Base-by-base conservation (phyloP, 23 tunicate species). In the Halocynthia roretzi region DNA sequence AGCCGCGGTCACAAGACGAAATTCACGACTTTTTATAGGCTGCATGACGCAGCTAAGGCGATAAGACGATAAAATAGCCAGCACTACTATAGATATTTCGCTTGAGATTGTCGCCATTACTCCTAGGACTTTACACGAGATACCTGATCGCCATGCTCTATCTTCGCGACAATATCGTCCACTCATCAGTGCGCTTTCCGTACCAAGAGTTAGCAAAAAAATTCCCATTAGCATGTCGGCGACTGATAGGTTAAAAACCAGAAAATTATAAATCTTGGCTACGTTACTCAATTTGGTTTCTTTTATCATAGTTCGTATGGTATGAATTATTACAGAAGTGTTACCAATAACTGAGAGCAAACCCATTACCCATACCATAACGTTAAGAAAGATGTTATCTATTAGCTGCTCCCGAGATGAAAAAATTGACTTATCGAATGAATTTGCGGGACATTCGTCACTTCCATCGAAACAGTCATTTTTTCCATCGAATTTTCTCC, bases 351-450 rank as follows among this genome's bases (percentile, higher is more conserved):
- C 56, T 9, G 95, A 86, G 14, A 88, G 14, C 20, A 83, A 9
- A 17, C 84, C 95, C 95, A 88, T 88, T 8, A 88, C 61, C 95
- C 95, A 88, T 0, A 88, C 86, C 95, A 88, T 88, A 5, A 60
- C 80, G 53, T 83, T 75, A 10, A 88, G 70, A 70, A 83, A 83
- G 8, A 49, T 50, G 55, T 77, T 73, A 50, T 83, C 81, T 6
- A 88, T 83, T 76, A 88, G 63, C 40, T 76, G 54, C 20, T 74
- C 80, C 0, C 50, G 51, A 11, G 95, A 88, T 9, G 95, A 88
- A 69, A 88, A 83, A 12, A 78, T 20, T 5, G 95, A 72, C 14
- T 66, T 80, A 6, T 51, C 77, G 44, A 77, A 74, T 12, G 66
- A 77, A 12, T 79, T 76, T 50, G 56, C 22, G 14, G 95, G 87